Base-by-base conservation (phyloP, 2,797 vertebrate species). In the Craterocephalus amniculus region DNA sequence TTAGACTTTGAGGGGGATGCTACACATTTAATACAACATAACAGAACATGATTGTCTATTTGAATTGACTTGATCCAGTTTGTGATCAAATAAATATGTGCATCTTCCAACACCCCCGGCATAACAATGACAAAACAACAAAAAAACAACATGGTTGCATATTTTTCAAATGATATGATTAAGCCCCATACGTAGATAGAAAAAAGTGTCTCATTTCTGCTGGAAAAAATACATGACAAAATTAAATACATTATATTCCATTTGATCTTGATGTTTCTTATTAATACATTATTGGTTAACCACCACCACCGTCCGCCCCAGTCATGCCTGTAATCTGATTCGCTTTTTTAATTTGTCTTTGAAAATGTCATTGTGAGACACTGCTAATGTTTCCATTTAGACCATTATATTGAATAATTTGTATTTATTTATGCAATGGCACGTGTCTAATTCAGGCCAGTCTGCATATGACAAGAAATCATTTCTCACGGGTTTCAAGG, bases 1-100 rank as follows among this genome's bases (percentile, higher is more conserved):
- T 87, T 91, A 0, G 79, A 64, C 85, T 90, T 82, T 69, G 36
- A 66, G 86, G 86, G 29, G 76, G 67, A 80, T 76, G 36, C 73
- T 78, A 78, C 71, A 78, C 71, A 79, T 84, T 83, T 81, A 87
- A 77, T 63, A 78, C 71, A 62, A 81, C 45, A 79, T 4, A 22
- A 75, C 68, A 59, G 18, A 12, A 52, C 45, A 26, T 0, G 11
- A 75, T 70, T 64, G 79, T 81, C 76, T 74, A 66, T 63, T 79
- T 80, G 18, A 64, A 67, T 63, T 64, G 65, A 72, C 38, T 49
- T 34, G 70, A 82, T 80, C 62, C 58, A 61, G 31, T 22, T 77
- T 4, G 65, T 72, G 51, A 77, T 72, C 12, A 84, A 78, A 83
- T 45, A 35, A 62, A 80, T 60, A 51, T n/a, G 13, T 9, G 18